Percentiles rank a stretch among this genome's conserved stretches.
Evolutionary conservation across 2,797 vertebrate species (phyloP).

Genomic region (Glossophaga mutica): DNA sequence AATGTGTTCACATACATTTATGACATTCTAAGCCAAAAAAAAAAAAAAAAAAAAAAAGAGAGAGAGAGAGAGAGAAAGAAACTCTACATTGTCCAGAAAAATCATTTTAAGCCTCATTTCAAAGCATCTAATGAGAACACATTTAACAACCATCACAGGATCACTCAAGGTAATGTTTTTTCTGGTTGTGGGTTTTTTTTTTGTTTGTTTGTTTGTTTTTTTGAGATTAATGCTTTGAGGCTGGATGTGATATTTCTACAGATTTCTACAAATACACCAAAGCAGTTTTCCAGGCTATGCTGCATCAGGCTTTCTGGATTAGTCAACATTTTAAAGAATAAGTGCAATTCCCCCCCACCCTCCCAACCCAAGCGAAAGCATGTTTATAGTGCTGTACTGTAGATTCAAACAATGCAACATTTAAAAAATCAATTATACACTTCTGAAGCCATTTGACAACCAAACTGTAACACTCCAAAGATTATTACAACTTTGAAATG

Average conservation of each 20-base stretch:
- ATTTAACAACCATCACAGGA: slow-evolving; percentile 71
- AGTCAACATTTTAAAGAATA: slow-evolving; percentile 77
- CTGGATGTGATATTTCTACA: slow-evolving; percentile 73
- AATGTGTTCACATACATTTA: slow-evolving; percentile 80
- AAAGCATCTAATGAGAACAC: slow-evolving; percentile 80
- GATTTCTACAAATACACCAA: slow-evolving; percentile 76
- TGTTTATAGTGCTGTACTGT: slow-evolving; percentile 73
- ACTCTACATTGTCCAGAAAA: slow-evolving; percentile 76
- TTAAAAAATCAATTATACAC: slow-evolving; percentile 72
- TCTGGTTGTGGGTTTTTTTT: slow-evolving; percentile 1
- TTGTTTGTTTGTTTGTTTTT: neutral
- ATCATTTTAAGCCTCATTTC: slow-evolving; percentile 80
- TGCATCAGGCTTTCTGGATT: slow-evolving; percentile 78
- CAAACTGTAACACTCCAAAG: slow-evolving; percentile 70
- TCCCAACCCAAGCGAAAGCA: slow-evolving; percentile 68
- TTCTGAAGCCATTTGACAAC: slow-evolving; percentile 72
- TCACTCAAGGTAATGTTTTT: slow-evolving; percentile 50
- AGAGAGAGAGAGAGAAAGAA: slow-evolving; percentile 68
- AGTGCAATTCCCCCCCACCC: slow-evolving; percentile 63
- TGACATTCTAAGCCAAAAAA: slow-evolving; percentile 77
- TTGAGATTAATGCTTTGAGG: slow-evolving; percentile 76
- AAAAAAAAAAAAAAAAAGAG: slow-evolving; percentile 69
- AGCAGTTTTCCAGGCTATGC: slow-evolving; percentile 74
- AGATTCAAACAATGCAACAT: slow-evolving; percentile 74
- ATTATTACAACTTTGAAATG: slow-evolving; percentile 72